Base-by-base conservation (phyloP, 2,888 invertebrate species). In the Dichetophora obliterata region DNA sequence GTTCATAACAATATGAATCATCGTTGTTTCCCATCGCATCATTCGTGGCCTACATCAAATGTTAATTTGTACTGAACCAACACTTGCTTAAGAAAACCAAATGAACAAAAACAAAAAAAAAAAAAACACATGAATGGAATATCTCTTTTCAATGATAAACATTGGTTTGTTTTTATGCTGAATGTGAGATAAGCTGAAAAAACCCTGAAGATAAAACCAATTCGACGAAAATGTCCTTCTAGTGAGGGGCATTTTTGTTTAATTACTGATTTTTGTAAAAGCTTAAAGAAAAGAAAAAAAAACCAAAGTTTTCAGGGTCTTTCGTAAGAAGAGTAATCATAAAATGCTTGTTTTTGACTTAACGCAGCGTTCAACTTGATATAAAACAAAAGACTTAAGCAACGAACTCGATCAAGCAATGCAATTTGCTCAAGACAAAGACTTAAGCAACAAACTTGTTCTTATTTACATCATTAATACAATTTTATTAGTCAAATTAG, bases 41-140 rank as follows among this genome's bases (percentile, higher is more conserved):
- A 52, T 22, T 34, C 59, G 37, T 71, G 71, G 22, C 71, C 71
- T 43, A 71, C 59, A 22, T 71, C 59, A 59, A 43, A 24, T 71
- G 43, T 59, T 43, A 71, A 71, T 54, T 43, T 54, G 43, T 54
- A 57, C 16, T n/a, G 16, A 63, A 31, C 4, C 63, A 11, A 27
- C 9, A 63, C 54, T 19, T 34, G 63, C n/a, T 65, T 34, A 34
- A 65, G 31, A 9, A 37, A 65, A 31, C 22, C 6, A 37, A 37
- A 37, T 31, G 5, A 31, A n/a, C n/a, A 50, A 16, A n/a, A 16
- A 14, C 3, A 14, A 52, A 52, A 4, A 16, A n/a, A 16, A 16
- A 52, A 52, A 3, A 52, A 4, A 31, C 31, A 31, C 31, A 4
- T 3, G 3, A 31, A 31, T 31, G 31, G 3, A 52, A 19, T n/a